A percentile compares a stretch with the other conserved stretches of the same genome.
phyloP scores from a whole-genome alignment of 2,797 vertebrate genomes.

The Champsocephalus esox region DNA sequence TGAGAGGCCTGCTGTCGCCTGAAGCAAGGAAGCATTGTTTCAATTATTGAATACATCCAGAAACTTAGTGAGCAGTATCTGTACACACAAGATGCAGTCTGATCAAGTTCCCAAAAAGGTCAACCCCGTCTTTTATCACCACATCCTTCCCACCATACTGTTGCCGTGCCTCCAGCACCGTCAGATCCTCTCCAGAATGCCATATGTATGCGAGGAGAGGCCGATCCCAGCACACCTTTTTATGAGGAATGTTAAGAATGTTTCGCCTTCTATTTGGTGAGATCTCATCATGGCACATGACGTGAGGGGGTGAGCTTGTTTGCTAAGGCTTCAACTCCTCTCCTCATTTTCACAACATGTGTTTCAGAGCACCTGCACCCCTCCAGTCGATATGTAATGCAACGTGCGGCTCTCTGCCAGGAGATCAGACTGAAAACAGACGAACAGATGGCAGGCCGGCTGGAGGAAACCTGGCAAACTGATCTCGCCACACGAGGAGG shows the following conservation, averaged over 20 bases:
- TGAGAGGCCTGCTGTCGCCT: background rate
- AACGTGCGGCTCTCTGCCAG: constrained; percentile 39
- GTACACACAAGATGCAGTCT: background rate
- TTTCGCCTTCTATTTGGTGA: constrained; percentile 50
- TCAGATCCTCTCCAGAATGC: constrained; percentile 9
- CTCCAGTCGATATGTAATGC: background rate
- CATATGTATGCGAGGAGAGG: constrained; percentile 34
- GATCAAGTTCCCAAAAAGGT: background rate
- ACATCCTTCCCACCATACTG: background rate
- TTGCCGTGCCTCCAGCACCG: background rate
- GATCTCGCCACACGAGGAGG: constrained; percentile 27
- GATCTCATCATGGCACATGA: constrained; percentile 42
- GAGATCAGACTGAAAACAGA: constrained; percentile 49
- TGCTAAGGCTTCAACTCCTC: constrained; percentile 29
- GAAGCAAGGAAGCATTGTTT: background rate
- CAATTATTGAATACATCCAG: background rate
- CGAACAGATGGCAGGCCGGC: constrained; percentile 61
- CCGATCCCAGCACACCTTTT: constrained; percentile 3
- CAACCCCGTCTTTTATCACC: background rate
- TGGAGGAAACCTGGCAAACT: constrained; percentile 42
- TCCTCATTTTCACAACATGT: constrained; percentile 20
- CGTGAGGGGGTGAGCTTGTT: constrained; percentile 18
- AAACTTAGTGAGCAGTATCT: background rate
- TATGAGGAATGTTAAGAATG: constrained; percentile 75
- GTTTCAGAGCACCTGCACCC: constrained; percentile 3